Evolutionary conservation across 2,888 invertebrate genomes (phyloP).

Genomic region (Alitta virens): DNA sequence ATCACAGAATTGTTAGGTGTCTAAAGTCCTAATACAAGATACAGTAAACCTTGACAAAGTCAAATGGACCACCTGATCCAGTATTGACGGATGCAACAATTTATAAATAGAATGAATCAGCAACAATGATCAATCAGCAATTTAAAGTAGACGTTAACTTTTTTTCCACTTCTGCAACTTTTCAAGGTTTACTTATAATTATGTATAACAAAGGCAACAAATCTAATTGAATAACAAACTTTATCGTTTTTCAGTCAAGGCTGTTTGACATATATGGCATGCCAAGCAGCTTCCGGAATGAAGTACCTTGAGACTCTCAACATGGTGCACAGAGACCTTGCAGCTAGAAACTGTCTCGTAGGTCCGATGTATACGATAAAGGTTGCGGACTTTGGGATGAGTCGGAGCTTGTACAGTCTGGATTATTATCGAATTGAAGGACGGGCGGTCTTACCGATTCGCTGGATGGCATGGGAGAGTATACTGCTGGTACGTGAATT

Average conservation of each 20-base stretch:
- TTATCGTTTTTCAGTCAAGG: conserved; percentile 68
- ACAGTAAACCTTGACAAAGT: too few species aligned
- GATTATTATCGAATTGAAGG: conserved; percentile 85
- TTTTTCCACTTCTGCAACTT: background rate
- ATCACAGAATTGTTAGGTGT: too few species aligned
- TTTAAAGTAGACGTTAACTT: background rate
- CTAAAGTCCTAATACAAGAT: too few species aligned
- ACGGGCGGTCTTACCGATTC: conserved; percentile 78
- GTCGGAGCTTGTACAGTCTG: conserved; percentile 56
- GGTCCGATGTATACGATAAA: conserved; percentile 72
- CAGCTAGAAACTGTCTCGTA: conserved; percentile 82
- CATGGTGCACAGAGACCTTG: conserved; percentile 87
- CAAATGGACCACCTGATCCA: too few species aligned
- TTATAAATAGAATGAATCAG: too few species aligned
- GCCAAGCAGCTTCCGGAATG: conserved; percentile 87
- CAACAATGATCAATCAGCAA: too few species aligned
- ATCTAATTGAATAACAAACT: too few species aligned
- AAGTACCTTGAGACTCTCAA: conserved; percentile 82
- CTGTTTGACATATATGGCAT: conserved; percentile 77
- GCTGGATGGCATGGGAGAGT: conserved; percentile 90
- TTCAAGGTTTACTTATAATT: too few species aligned
- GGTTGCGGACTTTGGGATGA: conserved; percentile 57
- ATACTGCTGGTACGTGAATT: conserved; percentile 61
- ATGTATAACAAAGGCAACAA: too few species aligned
- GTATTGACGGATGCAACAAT: too few species aligned